These are phyloP conservation scores for Columba guinea DNA, from an alignment of 2,797 vertebrate species.

Conservation along the genomic window DNA sequence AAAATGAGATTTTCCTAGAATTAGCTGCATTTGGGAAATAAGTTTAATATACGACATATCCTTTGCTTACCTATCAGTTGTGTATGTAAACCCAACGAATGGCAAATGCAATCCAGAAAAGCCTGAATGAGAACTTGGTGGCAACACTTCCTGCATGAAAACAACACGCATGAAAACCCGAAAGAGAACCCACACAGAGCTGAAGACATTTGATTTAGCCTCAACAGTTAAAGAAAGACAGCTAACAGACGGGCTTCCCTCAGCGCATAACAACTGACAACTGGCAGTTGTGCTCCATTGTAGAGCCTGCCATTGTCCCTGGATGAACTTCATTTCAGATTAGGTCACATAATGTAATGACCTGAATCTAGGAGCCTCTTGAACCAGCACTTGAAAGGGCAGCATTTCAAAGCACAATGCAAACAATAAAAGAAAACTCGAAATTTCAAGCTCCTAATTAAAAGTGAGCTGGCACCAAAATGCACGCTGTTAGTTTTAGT, in stretches of 20 bases:
- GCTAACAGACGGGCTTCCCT: not conserved
- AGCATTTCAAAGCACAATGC: conserved; percentile 15
- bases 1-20: not conserved
- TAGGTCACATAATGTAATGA: not conserved
- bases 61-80: conserved; percentile 88
- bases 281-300: not conserved
- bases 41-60: not conserved
- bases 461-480: conserved; percentile 5
- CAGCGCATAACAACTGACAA: not conserved
- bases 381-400: not conserved
- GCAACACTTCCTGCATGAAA: conserved; percentile 86
- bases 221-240: not conserved
- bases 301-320: not conserved
- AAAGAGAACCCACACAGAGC: not conserved
- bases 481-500: not conserved
- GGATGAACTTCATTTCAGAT: not conserved
- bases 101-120: conserved; percentile 95
- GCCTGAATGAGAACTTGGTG: conserved; percentile 88
- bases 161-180: not conserved
- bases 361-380: not conserved
- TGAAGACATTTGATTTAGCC: not conserved
- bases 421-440: not conserved
- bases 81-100: conserved; percentile 96
- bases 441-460: conserved; percentile 21
- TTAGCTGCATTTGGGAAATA: not conserved